Conservation (phyloP, 1,140 invertebrate species). For the Ostrea denselamellosa region DNA sequence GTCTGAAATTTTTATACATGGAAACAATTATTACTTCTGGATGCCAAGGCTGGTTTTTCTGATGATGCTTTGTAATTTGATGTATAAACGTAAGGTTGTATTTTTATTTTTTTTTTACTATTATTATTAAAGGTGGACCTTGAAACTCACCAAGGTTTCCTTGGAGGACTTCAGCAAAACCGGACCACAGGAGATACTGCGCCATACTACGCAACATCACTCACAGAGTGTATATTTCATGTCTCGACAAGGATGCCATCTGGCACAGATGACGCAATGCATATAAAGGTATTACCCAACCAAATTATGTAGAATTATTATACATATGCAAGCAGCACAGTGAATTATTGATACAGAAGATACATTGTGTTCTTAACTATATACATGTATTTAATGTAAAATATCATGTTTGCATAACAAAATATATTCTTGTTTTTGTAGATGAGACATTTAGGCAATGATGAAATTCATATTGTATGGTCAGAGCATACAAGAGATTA, state of each 20-base stretch:
- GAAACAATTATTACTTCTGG: no score
- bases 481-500: slow-evolving; percentile 98
- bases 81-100: neutral
- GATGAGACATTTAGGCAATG: slow-evolving; percentile 97
- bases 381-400: no score
- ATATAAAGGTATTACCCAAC: slow-evolving; percentile 87
- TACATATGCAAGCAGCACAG: no score
- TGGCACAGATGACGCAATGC: slow-evolving; percentile 80
- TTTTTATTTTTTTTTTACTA: neutral
- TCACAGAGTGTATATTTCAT: slow-evolving; percentile 94
- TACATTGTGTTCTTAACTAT: neutral
- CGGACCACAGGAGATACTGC: slow-evolving; percentile 94
- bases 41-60: no score
- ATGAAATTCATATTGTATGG: slow-evolving; percentile 99
- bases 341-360: no score
- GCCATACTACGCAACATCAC: slow-evolving; percentile 97
- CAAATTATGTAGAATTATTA: no score
- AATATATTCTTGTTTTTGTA: slow-evolving; percentile 74
- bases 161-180: slow-evolving; percentile 95
- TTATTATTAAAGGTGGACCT: slow-evolving; percentile 86
- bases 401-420: neutral
- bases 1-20: no score
- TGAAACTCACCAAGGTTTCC: slow-evolving; percentile 96
- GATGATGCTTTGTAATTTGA: no score
- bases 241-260: slow-evolving; percentile 98